Conservation (phyloP, 2,888 invertebrate species). For the Cheilosia impressa region DNA sequence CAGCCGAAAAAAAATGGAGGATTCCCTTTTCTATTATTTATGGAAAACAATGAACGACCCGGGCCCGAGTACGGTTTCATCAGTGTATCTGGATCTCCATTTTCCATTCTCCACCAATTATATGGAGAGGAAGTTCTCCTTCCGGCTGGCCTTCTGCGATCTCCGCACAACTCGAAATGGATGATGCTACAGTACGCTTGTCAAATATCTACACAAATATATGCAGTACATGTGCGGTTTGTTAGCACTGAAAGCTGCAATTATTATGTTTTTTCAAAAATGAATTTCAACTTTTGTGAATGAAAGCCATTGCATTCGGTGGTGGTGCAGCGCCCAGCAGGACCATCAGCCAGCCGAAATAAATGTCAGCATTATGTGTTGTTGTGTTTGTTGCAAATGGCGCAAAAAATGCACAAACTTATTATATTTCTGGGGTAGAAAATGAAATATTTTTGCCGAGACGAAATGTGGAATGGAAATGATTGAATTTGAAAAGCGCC, state of each 20-base stretch:
- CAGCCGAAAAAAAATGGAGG: no score
- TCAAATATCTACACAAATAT: neutral
- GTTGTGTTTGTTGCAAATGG: neutral
- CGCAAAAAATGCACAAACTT: neutral
- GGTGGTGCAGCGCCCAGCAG: neutral
- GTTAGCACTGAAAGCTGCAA: constrained; percentile 6
- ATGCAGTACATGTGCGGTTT: neutral
- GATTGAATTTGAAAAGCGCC: neutral
- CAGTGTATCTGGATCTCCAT: neutral
- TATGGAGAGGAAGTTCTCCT: neutral
- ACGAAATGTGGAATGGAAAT: neutral
- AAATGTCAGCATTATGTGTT: neutral
- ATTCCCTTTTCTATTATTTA: neutral
- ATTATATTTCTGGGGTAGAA: neutral
- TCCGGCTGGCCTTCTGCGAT: neutral
- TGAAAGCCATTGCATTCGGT: neutral
- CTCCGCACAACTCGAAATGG: neutral
- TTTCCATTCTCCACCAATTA: neutral
- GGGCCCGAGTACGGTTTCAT: neutral
- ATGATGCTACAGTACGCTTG: neutral
- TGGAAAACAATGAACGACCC: neutral
- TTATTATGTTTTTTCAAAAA: constrained; percentile 9
- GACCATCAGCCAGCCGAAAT: constrained; percentile 3
- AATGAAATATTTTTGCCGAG: neutral
- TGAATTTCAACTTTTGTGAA: neutral